These are phyloP conservation scores for Steinernema scapterisci DNA, from an alignment of 2,888 invertebrate species.

Conservation along the genomic window DNA sequence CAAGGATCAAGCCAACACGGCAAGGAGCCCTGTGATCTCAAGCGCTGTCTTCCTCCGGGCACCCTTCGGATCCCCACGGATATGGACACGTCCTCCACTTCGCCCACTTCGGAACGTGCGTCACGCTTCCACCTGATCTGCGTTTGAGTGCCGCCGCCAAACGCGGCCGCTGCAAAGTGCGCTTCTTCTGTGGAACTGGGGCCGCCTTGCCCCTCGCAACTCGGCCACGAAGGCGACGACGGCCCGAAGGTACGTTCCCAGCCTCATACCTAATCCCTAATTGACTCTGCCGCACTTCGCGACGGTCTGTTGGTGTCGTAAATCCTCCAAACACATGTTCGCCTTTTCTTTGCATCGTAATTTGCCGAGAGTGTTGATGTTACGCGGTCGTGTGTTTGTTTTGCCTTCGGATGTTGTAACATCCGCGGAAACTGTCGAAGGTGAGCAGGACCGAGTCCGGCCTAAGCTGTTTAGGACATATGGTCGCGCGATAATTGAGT, in stretches of 20 bases:
- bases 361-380: constrained; percentile 32
- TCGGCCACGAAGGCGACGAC: background rate
- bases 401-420: constrained; percentile 10
- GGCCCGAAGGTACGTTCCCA: constrained; percentile 21
- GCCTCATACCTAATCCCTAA: constrained; percentile 21
- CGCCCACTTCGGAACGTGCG: constrained; percentile 7
- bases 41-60: constrained; percentile 1
- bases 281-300: constrained; percentile 28
- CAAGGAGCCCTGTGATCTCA: background rate
- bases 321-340: constrained; percentile 29
- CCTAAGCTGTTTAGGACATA: background rate
- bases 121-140: background rate
- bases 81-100: background rate
- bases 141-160: constrained; percentile 17
- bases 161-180: constrained; percentile 12
- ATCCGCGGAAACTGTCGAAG: constrained; percentile 21
- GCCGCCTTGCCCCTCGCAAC: constrained; percentile 5
- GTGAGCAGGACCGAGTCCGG: background rate
- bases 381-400: constrained; percentile 29
- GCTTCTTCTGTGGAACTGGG: background rate
- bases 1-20: no score
- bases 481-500: constrained; percentile 26
- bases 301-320: constrained; percentile 27
- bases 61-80: background rate
- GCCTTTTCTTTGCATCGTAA: constrained; percentile 24